Evolutionary conservation across 2,888 invertebrate species (phyloP).

Genomic region (Anarsia innoxiella): DNA sequence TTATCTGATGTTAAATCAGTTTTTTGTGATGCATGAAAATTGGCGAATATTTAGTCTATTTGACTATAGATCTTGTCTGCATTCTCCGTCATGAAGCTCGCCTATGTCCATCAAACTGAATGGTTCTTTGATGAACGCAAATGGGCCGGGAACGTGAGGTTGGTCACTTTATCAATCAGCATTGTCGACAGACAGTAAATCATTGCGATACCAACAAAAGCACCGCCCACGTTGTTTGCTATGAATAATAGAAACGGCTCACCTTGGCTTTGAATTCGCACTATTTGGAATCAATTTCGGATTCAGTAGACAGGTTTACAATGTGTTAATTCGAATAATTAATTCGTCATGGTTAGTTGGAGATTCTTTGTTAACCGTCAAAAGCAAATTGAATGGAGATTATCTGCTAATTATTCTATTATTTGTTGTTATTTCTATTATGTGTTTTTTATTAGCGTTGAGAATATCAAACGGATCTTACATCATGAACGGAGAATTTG

Average conservation of each 20-base stretch:
- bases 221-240: constrained; percentile 42
- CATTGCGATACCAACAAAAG: constrained; percentile 40
- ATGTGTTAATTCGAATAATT: constrained; percentile 24
- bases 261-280: constrained; percentile 35
- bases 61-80: background rate
- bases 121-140: constrained; percentile 51
- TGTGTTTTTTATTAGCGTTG: constrained; percentile 78
- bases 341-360: constrained; percentile 18
- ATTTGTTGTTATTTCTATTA: constrained; percentile 3
- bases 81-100: background rate
- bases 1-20: too few relatives aligned
- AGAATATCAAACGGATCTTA: constrained; percentile 83
- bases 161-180: constrained; percentile 54
- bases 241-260: constrained; percentile 32
- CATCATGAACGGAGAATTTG: constrained; percentile 89
- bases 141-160: constrained; percentile 48
- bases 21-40: too few relatives aligned
- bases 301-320: constrained; percentile 26
- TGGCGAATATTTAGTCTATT: background rate
- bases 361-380: constrained; percentile 2
- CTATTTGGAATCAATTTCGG: constrained; percentile 40
- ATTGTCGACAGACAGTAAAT: constrained; percentile 28
- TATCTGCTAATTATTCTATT: background rate
- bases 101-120: constrained; percentile 24
- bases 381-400: background rate